A percentile compares a stretch with the other conserved stretches of the same genome.
Evolutionary conservation across 2,797 vertebrate genomes (phyloP).

Genomic region (Mycteria americana): DNA sequence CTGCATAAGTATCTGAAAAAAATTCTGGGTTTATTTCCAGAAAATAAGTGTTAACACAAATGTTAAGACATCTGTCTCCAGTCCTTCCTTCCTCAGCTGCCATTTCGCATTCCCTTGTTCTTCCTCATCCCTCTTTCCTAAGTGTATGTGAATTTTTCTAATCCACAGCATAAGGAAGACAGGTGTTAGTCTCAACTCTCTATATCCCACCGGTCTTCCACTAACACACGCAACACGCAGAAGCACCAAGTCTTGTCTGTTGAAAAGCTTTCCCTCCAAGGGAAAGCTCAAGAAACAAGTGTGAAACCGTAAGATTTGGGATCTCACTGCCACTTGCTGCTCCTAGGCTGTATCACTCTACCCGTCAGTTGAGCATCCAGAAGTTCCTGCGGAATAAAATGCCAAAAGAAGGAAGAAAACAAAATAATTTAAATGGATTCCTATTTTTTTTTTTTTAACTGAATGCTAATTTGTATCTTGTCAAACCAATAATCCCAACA

Average conservation of each 20-base stretch:
- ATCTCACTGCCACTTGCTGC: neutral
- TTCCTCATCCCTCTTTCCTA: neutral
- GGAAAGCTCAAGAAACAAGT: neutral
- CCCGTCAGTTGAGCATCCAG: neutral
- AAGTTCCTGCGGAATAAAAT: neutral
- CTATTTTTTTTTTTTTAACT: neutral
- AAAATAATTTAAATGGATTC: neutral
- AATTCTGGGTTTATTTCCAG: neutral
- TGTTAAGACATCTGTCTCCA: neutral
- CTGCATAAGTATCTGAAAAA: neutral
- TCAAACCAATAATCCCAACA: neutral
- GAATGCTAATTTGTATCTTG: neutral
- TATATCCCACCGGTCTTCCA: neutral
- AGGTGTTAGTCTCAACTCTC: neutral
- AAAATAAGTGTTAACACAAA: neutral
- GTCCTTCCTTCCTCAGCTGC: neutral
- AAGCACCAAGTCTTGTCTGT: neutral
- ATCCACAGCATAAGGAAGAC: neutral
- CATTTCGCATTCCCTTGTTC: neutral
- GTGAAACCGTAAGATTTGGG: neutral
- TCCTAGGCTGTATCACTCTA: neutral
- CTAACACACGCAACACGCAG: neutral
- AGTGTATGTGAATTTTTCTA: neutral
- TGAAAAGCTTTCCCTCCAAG: neutral
- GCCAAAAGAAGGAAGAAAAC: neutral